Base-by-base conservation (phyloP, 1,140 invertebrate species). In the Babylonia areolata region DNA sequence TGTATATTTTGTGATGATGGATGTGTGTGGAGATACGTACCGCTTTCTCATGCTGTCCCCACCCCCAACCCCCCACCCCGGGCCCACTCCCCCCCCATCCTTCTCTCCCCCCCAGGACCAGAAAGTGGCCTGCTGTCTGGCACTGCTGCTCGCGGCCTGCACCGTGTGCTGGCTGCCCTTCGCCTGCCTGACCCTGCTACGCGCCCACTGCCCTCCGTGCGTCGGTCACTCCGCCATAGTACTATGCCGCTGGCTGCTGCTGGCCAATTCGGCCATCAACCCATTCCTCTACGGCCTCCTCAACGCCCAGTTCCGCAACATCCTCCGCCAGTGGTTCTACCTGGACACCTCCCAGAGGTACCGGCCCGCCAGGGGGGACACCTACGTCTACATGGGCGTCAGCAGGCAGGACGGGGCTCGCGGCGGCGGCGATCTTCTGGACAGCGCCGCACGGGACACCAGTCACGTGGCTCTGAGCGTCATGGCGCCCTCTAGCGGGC, bases 211-310 rank as follows among this genome's bases (percentile, higher is more conserved):
- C 75, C 84, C 73, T 33, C 73, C 73, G 42, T 87, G 84, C 40
- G 82, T 91, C 40, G 89, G 89, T 28, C 73, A 78, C 15, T 86
- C 87, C 69, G 20, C 88, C 15, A 42, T 87, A 15, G 73, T 85
- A 9, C 69, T 91, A 35, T 73, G 87, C 0, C 89, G 88, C 40
- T 91, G 91, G 87, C 81, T 92, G 28, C 64, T 90, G n/a, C 87
- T 89, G 15, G 73, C 86, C 46, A 91, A 91, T 82, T 88, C 91
- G 0, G 88, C 88, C 5, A 86, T 92, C 23, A 92, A 92, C 79
- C 91, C 91, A 0, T 92, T 92, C 85, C 84, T 92, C 17, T 92
- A 92, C 85, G 90, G 90, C 23, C 79, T 92, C 15, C 88, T 91
- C 20, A 91, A 91, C 84, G 88, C 82, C 54, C 73, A 84, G 69